Base-by-base conservation (phyloP, 2,888 invertebrate genomes). In the Parascotia fuliginaria region DNA sequence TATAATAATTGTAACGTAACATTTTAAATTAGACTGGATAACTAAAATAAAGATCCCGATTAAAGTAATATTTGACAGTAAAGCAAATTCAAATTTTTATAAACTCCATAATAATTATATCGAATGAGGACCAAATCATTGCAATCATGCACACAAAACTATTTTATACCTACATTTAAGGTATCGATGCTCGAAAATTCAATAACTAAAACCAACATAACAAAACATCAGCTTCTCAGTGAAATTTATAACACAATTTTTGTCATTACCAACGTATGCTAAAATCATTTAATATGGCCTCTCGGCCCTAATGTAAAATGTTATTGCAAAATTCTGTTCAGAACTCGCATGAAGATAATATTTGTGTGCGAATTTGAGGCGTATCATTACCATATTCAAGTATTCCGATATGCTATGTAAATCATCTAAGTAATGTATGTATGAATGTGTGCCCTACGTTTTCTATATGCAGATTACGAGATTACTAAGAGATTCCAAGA, bases 201-300 rank as follows among this genome's bases (percentile, higher is more conserved):
- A 77, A 77, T 74, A 75, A 72, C 70, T 57, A 67, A 55, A 36
- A 38, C 28, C 71, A 75, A 63, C 75, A 70, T 55, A 61, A 55
- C 62, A 62, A 72, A 73, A 41, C 37, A 36, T 12, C 9, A 60
- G 53, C 39, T 42, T 46, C 51, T 49, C 62, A 54, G 60, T 53
- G 22, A 57, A 69, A 77, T 77, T 75, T 72, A 77, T 68, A 43
- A 61, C 49, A 36, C 38, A 63, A 66, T 56, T 62, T 72, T 69
- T 60, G 68, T 62, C 53, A 56, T 58, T 52, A 50, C 49, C n/a
- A 19, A 34, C 64, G 54, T 60, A 59, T 47, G 68, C 49, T 55
- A 60, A n/a, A n/a, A 58, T 55, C 49, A 44, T 63, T 53, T 47
- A 51, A 53, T 54, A 42, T 51, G 51, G 45, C 29, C 49, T 13